These are phyloP conservation scores for Meriones unguiculatus DNA, from an alignment of 2,113 vertebrate genomes.

Conservation along the genomic window DNA sequence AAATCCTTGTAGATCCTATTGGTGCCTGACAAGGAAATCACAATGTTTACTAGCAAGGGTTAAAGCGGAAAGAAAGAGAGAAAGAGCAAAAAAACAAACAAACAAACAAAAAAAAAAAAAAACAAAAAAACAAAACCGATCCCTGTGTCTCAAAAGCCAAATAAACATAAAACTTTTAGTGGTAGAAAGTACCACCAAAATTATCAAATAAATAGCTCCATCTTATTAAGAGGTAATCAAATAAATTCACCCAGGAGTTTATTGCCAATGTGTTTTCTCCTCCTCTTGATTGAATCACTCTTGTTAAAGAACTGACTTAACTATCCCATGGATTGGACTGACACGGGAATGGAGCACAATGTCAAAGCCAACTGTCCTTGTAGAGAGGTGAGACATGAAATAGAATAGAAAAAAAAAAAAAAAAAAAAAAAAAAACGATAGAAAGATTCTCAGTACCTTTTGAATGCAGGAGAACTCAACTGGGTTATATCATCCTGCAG, in stretches of 20 bases:
- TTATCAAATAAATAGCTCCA: constrained; percentile 63
- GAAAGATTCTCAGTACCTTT: constrained; percentile 78
- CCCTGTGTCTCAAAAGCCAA: not conserved
- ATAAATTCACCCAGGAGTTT: constrained; percentile 63
- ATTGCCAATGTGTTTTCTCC: constrained; percentile 74
- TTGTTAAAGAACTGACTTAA: constrained; percentile 83
- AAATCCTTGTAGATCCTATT: not conserved
- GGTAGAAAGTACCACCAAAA: constrained; percentile 18
- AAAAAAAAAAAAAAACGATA: constrained; percentile 79
- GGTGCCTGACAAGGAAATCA: constrained; percentile 26
- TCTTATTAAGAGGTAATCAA: constrained; percentile 51
- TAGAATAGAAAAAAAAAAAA: constrained; percentile 78
- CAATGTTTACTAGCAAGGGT: not conserved
- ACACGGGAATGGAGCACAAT: constrained; percentile 77
- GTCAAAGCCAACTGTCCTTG: constrained; percentile 82
- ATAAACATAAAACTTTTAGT: not conserved
- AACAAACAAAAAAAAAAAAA: not conserved
- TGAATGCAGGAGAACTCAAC: constrained; percentile 77
- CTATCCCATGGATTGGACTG: constrained; percentile 78
- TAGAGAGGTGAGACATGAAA: constrained; percentile 78
- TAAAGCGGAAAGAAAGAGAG: constrained; percentile 17
- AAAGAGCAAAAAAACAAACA: not conserved
- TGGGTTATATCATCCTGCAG: constrained; percentile 62
- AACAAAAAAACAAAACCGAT: not conserved
- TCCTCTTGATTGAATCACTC: constrained; percentile 79